phyloP scores from a whole-genome alignment of 1,140 invertebrate genomes.

The Drosophila oshimai region DNA sequence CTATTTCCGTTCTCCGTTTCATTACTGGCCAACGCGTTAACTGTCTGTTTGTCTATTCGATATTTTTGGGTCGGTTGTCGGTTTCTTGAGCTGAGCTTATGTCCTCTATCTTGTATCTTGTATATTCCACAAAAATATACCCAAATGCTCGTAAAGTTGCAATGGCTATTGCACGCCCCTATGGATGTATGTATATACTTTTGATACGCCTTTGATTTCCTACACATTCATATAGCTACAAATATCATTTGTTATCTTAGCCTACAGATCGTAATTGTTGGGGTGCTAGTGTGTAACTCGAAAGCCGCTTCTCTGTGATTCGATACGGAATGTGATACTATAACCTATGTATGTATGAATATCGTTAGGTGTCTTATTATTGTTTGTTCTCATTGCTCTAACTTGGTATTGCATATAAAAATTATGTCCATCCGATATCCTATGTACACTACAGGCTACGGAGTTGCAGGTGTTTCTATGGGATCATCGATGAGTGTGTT shows the following conservation, averaged over 20 bases:
- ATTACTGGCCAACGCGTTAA: slow-evolving; percentile 70
- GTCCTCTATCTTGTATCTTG: slow-evolving; percentile 27
- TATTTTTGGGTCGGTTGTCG: slow-evolving; percentile 24
- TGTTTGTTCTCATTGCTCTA: slow-evolving; percentile 60
- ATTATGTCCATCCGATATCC: slow-evolving; percentile 54
- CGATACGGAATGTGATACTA: slow-evolving; percentile 59
- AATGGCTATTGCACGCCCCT: slow-evolving; percentile 51
- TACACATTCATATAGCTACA: slow-evolving; percentile 56
- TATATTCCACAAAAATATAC: slow-evolving; percentile 78
- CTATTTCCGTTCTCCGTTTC: slow-evolving; percentile 41
- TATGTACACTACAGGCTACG: slow-evolving; percentile 67
- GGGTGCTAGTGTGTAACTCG: slow-evolving; percentile 25
- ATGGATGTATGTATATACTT: slow-evolving; percentile 45
- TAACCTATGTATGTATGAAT: slow-evolving; percentile 45
- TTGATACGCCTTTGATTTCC: slow-evolving; percentile 49
- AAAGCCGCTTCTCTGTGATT: slow-evolving; percentile 59
- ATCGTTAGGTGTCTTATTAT: slow-evolving; percentile 46
- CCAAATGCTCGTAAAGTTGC: slow-evolving; percentile 62
- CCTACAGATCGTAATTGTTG: slow-evolving; percentile 45
- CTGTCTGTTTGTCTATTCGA: slow-evolving; percentile 26
- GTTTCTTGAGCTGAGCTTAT: slow-evolving; percentile 66
- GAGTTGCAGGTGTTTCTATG: slow-evolving; percentile 35
- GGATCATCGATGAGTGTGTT: slow-evolving; percentile 26
- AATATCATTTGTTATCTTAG: slow-evolving; percentile 50
- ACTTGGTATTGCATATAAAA: slow-evolving; percentile 70